Conservation (phyloP, 2,113 vertebrate species). For the Perognathus longimembris region DNA sequence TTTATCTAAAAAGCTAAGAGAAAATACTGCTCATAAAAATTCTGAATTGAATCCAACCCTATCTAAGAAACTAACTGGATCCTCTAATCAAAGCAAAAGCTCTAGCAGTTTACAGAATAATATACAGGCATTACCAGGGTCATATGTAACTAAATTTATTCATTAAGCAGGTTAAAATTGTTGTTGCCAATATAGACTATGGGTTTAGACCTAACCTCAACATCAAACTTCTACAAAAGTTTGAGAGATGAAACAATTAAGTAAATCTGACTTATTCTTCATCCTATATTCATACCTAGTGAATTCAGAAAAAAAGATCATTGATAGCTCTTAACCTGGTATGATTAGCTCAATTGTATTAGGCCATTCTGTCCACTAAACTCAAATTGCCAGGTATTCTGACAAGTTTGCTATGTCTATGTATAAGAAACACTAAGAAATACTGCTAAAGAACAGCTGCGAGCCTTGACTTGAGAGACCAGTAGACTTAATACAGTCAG, state of each 20-base stretch:
- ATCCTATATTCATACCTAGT: background rate
- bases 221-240: background rate
- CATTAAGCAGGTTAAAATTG: background rate
- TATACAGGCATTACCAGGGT: background rate
- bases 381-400: background rate
- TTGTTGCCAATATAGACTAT: background rate
- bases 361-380: background rate
- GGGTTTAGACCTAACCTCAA: background rate
- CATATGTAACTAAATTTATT: slow-evolving; percentile 7
- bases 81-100: background rate
- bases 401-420: slow-evolving; percentile 14
- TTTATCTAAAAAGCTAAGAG: slow-evolving; percentile 30
- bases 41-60: background rate
- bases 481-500: background rate
- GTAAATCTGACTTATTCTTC: background rate
- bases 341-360: background rate
- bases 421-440: background rate
- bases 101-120: background rate
- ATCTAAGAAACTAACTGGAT: background rate
- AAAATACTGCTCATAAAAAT: slow-evolving; percentile 44
- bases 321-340: background rate
- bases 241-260: background rate
- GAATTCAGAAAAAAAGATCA: background rate
- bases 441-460: background rate
- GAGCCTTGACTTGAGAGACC: background rate